A percentile compares a stretch with the other conserved stretches of the same genome.
Conservation (phyloP, 2,797 vertebrate genomes). For the Lagodon rhomboides region DNA sequence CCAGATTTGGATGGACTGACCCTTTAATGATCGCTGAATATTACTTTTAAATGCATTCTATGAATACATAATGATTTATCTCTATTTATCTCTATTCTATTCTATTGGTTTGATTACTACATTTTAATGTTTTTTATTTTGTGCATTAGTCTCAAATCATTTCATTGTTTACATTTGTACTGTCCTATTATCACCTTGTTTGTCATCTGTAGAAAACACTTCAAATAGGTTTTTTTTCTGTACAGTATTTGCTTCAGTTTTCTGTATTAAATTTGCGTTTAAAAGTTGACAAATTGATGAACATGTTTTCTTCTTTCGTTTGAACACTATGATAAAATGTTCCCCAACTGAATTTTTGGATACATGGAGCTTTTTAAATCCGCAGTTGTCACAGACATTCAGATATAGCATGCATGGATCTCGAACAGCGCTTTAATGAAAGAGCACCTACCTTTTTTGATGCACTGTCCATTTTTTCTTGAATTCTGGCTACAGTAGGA, state of each 20-base stretch:
- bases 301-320: not conserved
- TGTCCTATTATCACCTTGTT: not conserved
- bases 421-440: not conserved
- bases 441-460: conserved; percentile 59
- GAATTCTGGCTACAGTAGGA: conserved; percentile 23
- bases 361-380: not conserved
- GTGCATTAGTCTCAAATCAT: too few species aligned
- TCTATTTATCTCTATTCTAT: too few species aligned
- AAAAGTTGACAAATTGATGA: not conserved
- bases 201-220: not conserved
- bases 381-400: not conserved
- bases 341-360: too few species aligned
- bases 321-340: not conserved
- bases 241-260: not conserved
- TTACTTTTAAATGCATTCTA: not conserved
- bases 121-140: too few species aligned
- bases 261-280: not conserved
- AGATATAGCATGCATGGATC: not conserved
- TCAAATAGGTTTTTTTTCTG: not conserved
- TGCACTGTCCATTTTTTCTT: conserved; percentile 45
- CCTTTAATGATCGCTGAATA: not conserved
- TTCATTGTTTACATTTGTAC: not conserved
- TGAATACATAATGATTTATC: too few species aligned
- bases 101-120: too few species aligned
- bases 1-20: not conserved